A percentile compares a stretch with the other conserved stretches of the same genome.
phyloP scores from a whole-genome alignment of 2,888 invertebrate species.

The Trilocha varians region DNA sequence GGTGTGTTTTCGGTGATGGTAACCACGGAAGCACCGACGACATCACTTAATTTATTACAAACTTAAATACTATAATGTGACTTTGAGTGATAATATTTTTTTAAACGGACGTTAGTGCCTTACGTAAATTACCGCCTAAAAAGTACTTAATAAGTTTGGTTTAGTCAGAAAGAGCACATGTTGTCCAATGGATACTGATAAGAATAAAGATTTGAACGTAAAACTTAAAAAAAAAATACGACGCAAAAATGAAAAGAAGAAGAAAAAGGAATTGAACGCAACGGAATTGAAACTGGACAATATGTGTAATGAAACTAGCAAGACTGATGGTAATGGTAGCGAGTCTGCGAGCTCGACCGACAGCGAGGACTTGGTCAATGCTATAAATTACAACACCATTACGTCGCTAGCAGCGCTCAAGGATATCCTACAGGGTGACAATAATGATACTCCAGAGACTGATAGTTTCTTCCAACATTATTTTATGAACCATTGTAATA shows the following conservation, averaged over 20 bases:
- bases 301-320: constrained; percentile 30
- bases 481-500: constrained; percentile 81
- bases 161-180: constrained; percentile 33
- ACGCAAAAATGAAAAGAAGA: constrained; percentile 58
- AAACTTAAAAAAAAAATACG: constrained; percentile 40
- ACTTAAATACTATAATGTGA: constrained; percentile 46
- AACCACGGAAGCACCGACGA: constrained; percentile 34
- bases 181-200: constrained; percentile 60
- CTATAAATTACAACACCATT: constrained; percentile 81
- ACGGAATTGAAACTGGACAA: constrained; percentile 27
- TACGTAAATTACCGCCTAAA: constrained; percentile 24
- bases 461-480: constrained; percentile 81
- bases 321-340: constrained; percentile 28
- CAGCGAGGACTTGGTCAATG: constrained; percentile 76
- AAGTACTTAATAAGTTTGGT: constrained; percentile 26
- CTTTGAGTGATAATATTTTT: constrained; percentile 39
- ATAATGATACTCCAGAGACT: constrained; percentile 70
- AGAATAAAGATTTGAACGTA: constrained; percentile 30
- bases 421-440: constrained; percentile 76
- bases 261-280: constrained; percentile 37
- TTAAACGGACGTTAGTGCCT: constrained; percentile 30
- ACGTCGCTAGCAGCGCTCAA: constrained; percentile 78
- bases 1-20: constrained; percentile 45
- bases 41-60: constrained; percentile 38
- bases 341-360: constrained; percentile 70